A percentile compares a stretch with the other conserved stretches of the same genome.
These are phyloP conservation scores for Mayetiola destructor DNA, from an alignment of 2,888 invertebrate species.

Conservation along the genomic window DNA sequence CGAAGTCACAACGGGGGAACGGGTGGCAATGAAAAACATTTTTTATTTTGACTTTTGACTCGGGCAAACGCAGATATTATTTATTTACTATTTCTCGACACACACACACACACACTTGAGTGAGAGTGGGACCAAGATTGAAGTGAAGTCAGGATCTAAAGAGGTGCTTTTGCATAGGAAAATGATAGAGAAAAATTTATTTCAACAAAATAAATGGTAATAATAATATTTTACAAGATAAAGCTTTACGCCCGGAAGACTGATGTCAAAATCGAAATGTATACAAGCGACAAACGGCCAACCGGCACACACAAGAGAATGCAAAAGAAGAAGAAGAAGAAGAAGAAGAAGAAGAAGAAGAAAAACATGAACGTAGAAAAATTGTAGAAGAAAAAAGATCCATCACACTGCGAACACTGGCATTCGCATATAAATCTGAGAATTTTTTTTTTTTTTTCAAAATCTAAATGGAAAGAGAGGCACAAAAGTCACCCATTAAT, in stretches of 20 bases:
- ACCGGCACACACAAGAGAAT: no score
- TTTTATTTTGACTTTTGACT: background rate
- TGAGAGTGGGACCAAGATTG: background rate
- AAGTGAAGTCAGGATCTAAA: no score
- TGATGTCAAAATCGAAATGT: constrained; percentile 6
- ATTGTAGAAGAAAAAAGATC: background rate
- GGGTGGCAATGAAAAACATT: background rate
- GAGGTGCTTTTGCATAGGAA: constrained; percentile 4
- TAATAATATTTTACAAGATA: constrained; percentile 10
- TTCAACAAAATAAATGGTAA: constrained; percentile 11
- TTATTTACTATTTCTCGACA: constrained; percentile 10
- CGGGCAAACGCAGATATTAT: constrained; percentile 1
- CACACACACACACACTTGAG: background rate
- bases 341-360: no score
- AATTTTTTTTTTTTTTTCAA: background rate
- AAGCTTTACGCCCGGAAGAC: background rate
- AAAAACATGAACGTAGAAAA: no score
- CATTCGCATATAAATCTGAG: background rate
- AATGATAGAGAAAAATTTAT: constrained; percentile 12
- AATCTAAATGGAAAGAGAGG: background rate
- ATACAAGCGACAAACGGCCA: no score
- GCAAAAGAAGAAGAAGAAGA: no score
- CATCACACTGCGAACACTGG: background rate
- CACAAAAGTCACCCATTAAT: no score
- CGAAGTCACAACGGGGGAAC: background rate